phyloP scores from a whole-genome alignment of 2,113 vertebrate species.

The Calonectris borealis region DNA sequence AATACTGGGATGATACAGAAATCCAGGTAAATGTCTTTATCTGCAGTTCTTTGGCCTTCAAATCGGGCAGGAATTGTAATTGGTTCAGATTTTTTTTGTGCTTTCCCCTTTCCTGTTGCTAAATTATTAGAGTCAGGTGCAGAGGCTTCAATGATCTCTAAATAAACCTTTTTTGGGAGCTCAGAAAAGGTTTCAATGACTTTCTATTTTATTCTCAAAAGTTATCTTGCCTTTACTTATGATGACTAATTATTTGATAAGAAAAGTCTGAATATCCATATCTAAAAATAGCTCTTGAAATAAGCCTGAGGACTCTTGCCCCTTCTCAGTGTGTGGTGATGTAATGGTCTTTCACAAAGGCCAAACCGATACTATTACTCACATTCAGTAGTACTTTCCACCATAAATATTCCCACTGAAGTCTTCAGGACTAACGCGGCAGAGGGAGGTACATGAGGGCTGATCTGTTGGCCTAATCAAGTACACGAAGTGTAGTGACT shows the following conservation, averaged over 20 bases:
- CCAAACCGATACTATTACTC: constrained; percentile 22
- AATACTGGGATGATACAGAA: neutral
- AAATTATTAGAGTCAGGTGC: constrained; percentile 22
- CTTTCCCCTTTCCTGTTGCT: neutral
- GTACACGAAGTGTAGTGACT: neutral
- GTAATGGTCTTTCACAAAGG: constrained; percentile 42
- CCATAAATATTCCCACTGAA: neutral
- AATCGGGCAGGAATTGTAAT: neutral
- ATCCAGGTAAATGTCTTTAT: neutral
- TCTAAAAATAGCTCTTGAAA: constrained; percentile 43
- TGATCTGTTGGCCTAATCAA: neutral
- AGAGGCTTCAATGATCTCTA: neutral
- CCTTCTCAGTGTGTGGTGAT: neutral
- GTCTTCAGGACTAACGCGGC: neutral
- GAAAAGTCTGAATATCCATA: constrained; percentile 11
- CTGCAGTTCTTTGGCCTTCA: neutral
- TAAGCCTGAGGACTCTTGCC: neutral
- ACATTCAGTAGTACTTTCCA: neutral
- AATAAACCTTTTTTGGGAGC: neutral
- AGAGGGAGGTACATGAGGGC: neutral
- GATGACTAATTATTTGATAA: constrained; percentile 43
- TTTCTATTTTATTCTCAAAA: constrained; percentile 36
- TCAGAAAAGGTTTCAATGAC: constrained; percentile 2
- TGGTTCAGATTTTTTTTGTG: neutral
- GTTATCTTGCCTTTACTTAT: neutral